Base-by-base conservation (phyloP, 2,113 vertebrate species). In the Tursiops truncatus region DNA sequence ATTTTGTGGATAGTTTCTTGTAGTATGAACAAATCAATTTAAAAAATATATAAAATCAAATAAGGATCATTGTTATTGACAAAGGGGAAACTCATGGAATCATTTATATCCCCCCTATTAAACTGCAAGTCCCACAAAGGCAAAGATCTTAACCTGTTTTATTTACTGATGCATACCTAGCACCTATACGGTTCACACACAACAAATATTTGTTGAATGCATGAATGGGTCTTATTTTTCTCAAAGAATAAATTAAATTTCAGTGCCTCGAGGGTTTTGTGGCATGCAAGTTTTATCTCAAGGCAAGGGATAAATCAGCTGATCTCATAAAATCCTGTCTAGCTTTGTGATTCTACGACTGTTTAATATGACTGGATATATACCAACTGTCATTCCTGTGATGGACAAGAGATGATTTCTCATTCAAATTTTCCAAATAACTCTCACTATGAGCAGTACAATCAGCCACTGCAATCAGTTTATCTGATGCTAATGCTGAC, bases 211-310 rank as follows among this genome's bases (percentile, higher is more conserved):
- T 86, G 23, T 60, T 67, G 41, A 89, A 47, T 68, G n/a, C 67
- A 86, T 67, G 2, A 93, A 76, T 53, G 14, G 41, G 13, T 71
- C 63, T 94, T 95, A 83, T 93, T 95, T 97, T 94, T 86, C 20
- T 63, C 58, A 82, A 91, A 97, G 21, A 62, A 63, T 56, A 94
- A 79, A 68, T 90, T 70, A 95, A 92, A 84, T 77, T 28, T 76
- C 13, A 88, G 53, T 89, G 41, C 21, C 38, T 7, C 12, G 41
- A 94, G 10, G 44, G 18, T 76, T 94, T 67, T 62, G 26, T 68
- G 28, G 18, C 47, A 74, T 11, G 11, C 18, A 80, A n/a, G 0
- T 44, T 95, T 91, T 95, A 86, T 88, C 14, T 73, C 36, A 68
- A 83, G 56, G 23, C 91, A 31, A 95, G 23, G n/a, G 18, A 53